A percentile compares a stretch with the other conserved stretches of the same genome.
phyloP scores from a whole-genome alignment of 2,113 vertebrate species.

The Cyprinus carpio region DNA sequence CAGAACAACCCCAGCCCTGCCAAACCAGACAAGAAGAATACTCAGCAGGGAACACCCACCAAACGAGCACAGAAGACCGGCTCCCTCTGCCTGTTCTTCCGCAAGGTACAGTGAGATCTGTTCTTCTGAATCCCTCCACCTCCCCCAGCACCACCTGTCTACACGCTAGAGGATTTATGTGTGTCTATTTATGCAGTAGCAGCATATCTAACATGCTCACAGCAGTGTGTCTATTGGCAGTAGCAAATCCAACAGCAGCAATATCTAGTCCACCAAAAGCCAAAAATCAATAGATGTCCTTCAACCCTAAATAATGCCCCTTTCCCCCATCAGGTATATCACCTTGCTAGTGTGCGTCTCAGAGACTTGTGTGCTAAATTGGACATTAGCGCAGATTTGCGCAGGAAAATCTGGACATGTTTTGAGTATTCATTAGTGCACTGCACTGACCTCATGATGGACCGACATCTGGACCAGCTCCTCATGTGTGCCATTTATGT shows the following conservation, averaged over 20 bases:
- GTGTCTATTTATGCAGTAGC: too few species aligned
- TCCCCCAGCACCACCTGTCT: background rate
- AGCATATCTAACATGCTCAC: too few species aligned
- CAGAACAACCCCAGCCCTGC: slow-evolving; percentile 71
- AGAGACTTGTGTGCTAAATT: slow-evolving; percentile 89
- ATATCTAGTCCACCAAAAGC: background rate
- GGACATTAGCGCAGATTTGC: slow-evolving; percentile 86
- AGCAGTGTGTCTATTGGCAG: too few species aligned
- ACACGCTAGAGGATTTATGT: background rate
- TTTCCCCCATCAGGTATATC: slow-evolving; percentile 84
- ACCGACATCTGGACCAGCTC: slow-evolving; percentile 93
- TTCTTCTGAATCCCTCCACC: background rate
- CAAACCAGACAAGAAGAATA: slow-evolving; percentile 75
- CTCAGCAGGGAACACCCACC: slow-evolving; percentile 49
- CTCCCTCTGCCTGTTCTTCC: slow-evolving; percentile 93
- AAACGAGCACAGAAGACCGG: slow-evolving; percentile 84
- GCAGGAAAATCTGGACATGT: slow-evolving; percentile 95
- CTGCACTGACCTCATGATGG: slow-evolving; percentile 87
- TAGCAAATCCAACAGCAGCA: too few species aligned
- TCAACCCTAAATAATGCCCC: background rate
- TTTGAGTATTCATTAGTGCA: slow-evolving; percentile 91
- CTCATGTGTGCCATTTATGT: slow-evolving; percentile 95
- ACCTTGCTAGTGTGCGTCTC: slow-evolving; percentile 91
- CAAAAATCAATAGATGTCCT: background rate
- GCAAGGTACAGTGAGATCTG: slow-evolving; percentile 79